A percentile compares a stretch with the other conserved stretches of the same genome.
phyloP scores from a whole-genome alignment of 2,797 vertebrate species.

The Scyliorhinus canicula region DNA sequence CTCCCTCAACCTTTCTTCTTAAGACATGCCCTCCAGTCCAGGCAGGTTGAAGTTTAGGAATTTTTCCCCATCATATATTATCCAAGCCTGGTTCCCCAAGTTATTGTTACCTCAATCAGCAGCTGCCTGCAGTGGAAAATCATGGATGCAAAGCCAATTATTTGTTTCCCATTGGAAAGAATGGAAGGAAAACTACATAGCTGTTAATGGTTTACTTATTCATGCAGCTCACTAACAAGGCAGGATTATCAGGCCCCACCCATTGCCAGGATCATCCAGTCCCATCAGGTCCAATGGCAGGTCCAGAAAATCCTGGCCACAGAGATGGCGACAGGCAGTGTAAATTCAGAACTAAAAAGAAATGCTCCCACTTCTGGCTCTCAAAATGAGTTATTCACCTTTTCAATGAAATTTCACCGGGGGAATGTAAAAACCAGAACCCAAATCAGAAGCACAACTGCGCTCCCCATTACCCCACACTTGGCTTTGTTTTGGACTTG shows the following conservation, averaged over 20 bases:
- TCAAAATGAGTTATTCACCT: not conserved
- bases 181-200: not conserved
- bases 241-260: no score
- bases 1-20: no score
- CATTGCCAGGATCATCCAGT: no score
- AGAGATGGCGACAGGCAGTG: not conserved
- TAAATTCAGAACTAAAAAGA: not conserved
- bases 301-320: no score
- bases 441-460: not conserved
- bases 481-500: not conserved
- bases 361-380: not conserved
- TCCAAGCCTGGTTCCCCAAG: not conserved
- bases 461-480: not conserved
- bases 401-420: not conserved
- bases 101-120: not conserved
- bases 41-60: not conserved
- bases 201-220: not conserved
- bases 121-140: not conserved
- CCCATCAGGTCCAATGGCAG: no score
- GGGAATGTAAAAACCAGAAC: not conserved
- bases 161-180: not conserved
- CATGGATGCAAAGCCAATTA: not conserved
- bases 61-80: not conserved
- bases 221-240: no score
- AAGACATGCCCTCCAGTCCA: no score